phyloP scores from a whole-genome alignment of 2,888 invertebrate genomes.

The Cryptocephalus primarius region DNA sequence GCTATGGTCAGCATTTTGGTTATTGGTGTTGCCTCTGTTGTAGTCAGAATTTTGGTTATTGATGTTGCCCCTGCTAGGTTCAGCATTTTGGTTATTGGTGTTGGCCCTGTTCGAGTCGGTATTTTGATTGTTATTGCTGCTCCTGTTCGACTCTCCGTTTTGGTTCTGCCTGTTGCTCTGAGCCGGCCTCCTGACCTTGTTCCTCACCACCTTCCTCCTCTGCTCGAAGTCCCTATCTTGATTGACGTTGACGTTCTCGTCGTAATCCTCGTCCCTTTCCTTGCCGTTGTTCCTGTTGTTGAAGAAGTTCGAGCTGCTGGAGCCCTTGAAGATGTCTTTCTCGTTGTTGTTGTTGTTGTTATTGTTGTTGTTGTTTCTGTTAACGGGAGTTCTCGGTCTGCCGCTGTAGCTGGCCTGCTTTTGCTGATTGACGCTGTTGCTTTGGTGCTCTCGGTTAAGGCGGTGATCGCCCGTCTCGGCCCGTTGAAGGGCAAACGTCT shows the following conservation, averaged over 20 bases:
- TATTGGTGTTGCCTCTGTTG: slow-evolving; percentile 16
- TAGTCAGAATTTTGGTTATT: slow-evolving; percentile 11
- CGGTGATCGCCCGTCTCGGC: slow-evolving; percentile 53
- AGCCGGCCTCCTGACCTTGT: slow-evolving; percentile 33
- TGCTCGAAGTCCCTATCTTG: slow-evolving; percentile 35
- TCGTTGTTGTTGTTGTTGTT: slow-evolving; percentile 24
- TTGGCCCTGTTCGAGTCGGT: slow-evolving; percentile 18
- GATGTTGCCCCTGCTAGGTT: slow-evolving; percentile 1
- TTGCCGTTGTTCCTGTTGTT: slow-evolving; percentile 51
- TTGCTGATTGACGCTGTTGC: slow-evolving; percentile 34
- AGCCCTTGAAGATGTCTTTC: slow-evolving; percentile 54
- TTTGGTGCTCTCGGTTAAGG: slow-evolving; percentile 33
- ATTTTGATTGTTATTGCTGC: slow-evolving; percentile 18
- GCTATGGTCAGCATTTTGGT: slow-evolving; percentile 2
- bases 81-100: slow-evolving; percentile 16
- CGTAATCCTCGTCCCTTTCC: slow-evolving; percentile 45
- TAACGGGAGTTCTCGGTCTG: slow-evolving; percentile 20
- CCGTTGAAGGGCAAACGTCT: slow-evolving; percentile 60
- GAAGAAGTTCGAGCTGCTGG: slow-evolving; percentile 68
- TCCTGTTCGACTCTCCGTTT: background rate
- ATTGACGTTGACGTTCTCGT: slow-evolving; percentile 38
- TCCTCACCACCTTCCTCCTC: slow-evolving; percentile 35
- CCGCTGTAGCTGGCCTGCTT: slow-evolving; percentile 19
- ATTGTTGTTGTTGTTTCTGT: slow-evolving; percentile 21
- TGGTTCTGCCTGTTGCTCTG: slow-evolving; percentile 22